Percentiles rank a stretch among this genome's conserved stretches.
These are phyloP conservation scores for Pachyseris speciosa DNA, from an alignment of 64 coral and sea anemone species.

Conservation along the genomic window DNA sequence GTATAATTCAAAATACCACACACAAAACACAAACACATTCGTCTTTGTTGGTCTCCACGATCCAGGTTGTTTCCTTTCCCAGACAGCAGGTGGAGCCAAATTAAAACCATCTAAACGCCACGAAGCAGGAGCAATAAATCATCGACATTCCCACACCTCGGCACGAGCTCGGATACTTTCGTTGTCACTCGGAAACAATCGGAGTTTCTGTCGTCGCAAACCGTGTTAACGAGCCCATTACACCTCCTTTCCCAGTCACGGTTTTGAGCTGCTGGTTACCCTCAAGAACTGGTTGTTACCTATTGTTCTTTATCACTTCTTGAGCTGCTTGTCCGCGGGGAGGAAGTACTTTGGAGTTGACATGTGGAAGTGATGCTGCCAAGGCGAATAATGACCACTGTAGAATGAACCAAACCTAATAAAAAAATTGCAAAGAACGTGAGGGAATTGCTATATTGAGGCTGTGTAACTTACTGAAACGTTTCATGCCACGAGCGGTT, in stretches of 20 bases:
- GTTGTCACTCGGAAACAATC: not conserved
- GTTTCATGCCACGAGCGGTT: too few relatives aligned
- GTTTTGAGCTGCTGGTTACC: not conserved
- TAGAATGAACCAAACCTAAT: slow-evolving; percentile 84
- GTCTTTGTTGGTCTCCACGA: too few relatives aligned
- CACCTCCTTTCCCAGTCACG: not conserved
- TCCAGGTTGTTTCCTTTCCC: too few relatives aligned
- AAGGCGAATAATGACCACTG: slow-evolving; percentile 75
- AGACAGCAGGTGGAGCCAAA: not conserved
- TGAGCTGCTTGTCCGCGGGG: not conserved
- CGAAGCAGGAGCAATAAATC: not conserved
- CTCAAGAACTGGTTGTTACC: not conserved
- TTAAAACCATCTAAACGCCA: not conserved
- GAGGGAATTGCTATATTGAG: not conserved
- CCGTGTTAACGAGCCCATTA: not conserved
- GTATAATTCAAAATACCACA: too few relatives aligned
- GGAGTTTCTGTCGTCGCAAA: not conserved
- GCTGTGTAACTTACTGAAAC: not conserved
- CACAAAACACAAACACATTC: too few relatives aligned
- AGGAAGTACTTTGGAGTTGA: slow-evolving; percentile 97
- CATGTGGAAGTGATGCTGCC: slow-evolving; percentile 98
- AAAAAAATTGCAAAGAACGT: not conserved
- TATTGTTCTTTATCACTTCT: not conserved
- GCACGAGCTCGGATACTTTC: not conserved
- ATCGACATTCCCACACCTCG: not conserved